Base-by-base conservation (phyloP, 2,113 vertebrate species). In the Halichoerus grypus region DNA sequence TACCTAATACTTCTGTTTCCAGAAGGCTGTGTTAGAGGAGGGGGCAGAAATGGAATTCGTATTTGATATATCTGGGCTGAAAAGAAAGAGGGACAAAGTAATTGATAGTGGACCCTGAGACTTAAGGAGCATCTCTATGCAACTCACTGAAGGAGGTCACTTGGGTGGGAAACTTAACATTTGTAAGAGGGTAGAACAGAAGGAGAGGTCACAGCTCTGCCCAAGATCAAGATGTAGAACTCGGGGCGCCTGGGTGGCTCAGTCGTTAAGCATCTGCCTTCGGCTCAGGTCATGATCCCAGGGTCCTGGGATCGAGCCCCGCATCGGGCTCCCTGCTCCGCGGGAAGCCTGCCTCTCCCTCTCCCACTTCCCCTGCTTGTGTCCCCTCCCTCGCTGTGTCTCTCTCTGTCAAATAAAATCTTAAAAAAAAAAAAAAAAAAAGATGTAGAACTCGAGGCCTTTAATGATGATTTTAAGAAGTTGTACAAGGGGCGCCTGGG, bases 161-260 rank as follows among this genome's bases (percentile, higher is more conserved):
- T 63, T 49, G 46, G 59, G 22, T 85, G 53, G 65, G 39, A 55
- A 76, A 81, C 51, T 46, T 51, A 74, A 31, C 4, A 2, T 51
- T 42, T 83, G 3, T 33, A 83, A 71, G 51, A 76, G 9, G 36
- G 10, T 42, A 13, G 51, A 77, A 87, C 18, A 65, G 51, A 77
- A 65, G 72, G 24, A 92, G 42, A 91, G 42, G 42, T 26, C 46
- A 88, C 31, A 74, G 46, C n/a, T 96, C 91, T 97, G 85, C 71
- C 85, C 8, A 67, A 94, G 76, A 77, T 61, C n/a, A 88, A 72
- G 33, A 69, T 67, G 18, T 49, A 87, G 53, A 85, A 85, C 51
- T 93, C 26, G 26, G 36, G 57, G 46, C 7, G 46, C 46, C 46
- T 46, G 46, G 46, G 46, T 46, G 46, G 46, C 46, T 46, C 46